Conservation (phyloP, 2,113 vertebrate species). For the Brevimyrus niger region DNA sequence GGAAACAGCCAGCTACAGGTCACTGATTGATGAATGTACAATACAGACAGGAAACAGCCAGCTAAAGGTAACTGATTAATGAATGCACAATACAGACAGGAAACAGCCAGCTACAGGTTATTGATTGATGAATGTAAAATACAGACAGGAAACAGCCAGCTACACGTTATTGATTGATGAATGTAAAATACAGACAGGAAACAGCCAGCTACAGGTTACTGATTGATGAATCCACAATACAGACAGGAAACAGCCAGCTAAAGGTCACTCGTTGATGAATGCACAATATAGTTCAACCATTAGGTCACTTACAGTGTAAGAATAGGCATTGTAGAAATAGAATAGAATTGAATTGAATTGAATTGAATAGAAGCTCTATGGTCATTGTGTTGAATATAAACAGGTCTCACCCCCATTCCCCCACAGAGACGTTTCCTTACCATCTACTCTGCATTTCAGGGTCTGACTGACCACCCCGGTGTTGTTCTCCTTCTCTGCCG, state of each 20-base stretch:
- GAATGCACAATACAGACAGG: background rate
- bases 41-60: background rate
- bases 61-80: too few relatives aligned
- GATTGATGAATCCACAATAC: too few relatives aligned
- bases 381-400: background rate
- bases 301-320: background rate
- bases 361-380: background rate
- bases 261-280: background rate
- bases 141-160: too few relatives aligned
- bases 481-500: slow-evolving; percentile 85
- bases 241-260: too few relatives aligned
- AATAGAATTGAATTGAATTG: background rate
- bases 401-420: background rate
- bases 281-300: background rate
- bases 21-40: too few relatives aligned
- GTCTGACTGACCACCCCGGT: slow-evolving; percentile 80
- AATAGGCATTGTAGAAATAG: background rate
- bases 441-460: slow-evolving; percentile 67
- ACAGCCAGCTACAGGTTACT: too few relatives aligned
- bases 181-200: background rate
- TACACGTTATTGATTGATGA: too few relatives aligned
- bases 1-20: too few relatives aligned
- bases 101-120: background rate
- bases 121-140: too few relatives aligned
- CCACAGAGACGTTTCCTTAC: slow-evolving; percentile 48